A percentile compares a stretch with the other conserved stretches of the same genome.
Evolutionary conservation across 2,888 invertebrate species (phyloP).

Genomic region (Dynastes maya): DNA sequence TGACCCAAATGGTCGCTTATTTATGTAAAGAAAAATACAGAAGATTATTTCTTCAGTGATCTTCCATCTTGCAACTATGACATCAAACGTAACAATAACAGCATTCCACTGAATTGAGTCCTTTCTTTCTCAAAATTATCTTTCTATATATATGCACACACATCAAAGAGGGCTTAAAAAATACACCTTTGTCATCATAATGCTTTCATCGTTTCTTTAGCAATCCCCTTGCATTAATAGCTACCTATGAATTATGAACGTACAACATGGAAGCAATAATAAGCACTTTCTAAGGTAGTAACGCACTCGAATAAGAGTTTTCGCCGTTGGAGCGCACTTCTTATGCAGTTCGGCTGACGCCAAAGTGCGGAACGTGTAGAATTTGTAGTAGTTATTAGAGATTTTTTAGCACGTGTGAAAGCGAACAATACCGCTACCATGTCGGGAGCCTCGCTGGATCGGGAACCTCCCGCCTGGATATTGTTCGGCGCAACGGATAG

Average conservation of each 20-base stretch:
- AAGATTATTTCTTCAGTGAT: too few relatives aligned
- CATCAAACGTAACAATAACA: too few relatives aligned
- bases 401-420: constrained; percentile 60
- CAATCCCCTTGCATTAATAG: neutral
- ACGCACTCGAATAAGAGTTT: neutral
- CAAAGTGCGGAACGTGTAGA: neutral
- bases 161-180: too few relatives aligned
- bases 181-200: neutral
- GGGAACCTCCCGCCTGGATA: constrained; percentile 60
- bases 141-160: too few relatives aligned
- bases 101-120: too few relatives aligned
- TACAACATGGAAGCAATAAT: neutral
- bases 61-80: too few relatives aligned
- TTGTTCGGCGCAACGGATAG: constrained; percentile 56
- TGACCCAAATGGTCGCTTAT: too few relatives aligned
- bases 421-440: constrained; percentile 59
- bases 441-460: constrained; percentile 53
- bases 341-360: neutral
- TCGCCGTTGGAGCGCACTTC: neutral
- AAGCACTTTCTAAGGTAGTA: constrained; percentile 2
- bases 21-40: too few relatives aligned
- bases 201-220: neutral
- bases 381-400: constrained; percentile 20
- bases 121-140: too few relatives aligned
- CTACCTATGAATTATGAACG: too few relatives aligned